Evolutionary conservation across 2,888 invertebrate genomes (phyloP), one percentile per base, ranked within the genome.

Genomic region (Baronia brevicornis): DNA sequence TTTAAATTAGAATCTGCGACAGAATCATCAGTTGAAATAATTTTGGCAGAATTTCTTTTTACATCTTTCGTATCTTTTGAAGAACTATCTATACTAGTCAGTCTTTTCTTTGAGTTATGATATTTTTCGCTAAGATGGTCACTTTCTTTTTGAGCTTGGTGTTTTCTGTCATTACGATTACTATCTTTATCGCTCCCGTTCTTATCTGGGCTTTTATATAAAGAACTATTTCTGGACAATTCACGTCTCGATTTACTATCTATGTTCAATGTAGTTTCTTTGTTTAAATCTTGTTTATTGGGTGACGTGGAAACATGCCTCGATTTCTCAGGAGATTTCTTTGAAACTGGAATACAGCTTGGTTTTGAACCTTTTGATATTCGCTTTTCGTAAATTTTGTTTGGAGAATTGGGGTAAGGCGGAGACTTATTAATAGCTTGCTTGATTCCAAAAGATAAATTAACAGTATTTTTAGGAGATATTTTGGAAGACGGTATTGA

Each of bases 91-190:
- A 84, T 71, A 70, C 82, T 84, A 84, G 75, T 84, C 84, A 84
- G 84, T 84, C 84, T 84, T 84, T 82, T 82, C 69, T 82, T 84
- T 69, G 74, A 77, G 79, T 78, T 61, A 70, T 79, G 78, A 80
- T 79, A 77, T 78, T 79, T 84, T 72, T 78, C 82, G 59, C 66
- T 80, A 70, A 68, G 69, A 73, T 66, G 74, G 71, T 77, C 77
- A 69, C 62, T 73, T 67, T 74, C 70, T 46, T 77, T 84, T 75
- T 82, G 82, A 77, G 75, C 73, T 72, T 77, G 74, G 59, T 74
- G 65, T 70, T 63, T 73, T 72, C 63, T 75, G 55, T 74, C 75
- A 52, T 63, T 73, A 57, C 74, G 71, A 60, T 59, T 65, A 51
- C 56, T 69, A 68, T 80, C 82, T 34, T 66, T 55, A 51, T 75